Evolutionary conservation across 2,113 vertebrate species (phyloP).

Genomic region (Poicephalus meyeri): DNA sequence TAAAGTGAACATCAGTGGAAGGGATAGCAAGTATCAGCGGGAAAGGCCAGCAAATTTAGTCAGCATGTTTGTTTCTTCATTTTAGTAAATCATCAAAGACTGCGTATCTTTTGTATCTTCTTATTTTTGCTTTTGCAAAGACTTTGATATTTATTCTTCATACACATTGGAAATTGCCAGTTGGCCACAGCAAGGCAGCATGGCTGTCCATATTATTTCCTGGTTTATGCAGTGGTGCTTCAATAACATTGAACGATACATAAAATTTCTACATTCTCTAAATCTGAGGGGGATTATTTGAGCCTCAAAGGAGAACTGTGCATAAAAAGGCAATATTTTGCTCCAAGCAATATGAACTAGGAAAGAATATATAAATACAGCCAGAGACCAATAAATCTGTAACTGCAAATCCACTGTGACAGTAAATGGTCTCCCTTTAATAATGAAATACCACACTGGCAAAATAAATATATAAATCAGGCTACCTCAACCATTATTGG

Average conservation of each 20-base stretch:
- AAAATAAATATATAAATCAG: constrained; percentile 26
- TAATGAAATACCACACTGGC: constrained; percentile 47
- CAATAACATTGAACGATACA: not conserved
- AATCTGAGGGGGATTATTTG: constrained; percentile 25
- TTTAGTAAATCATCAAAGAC: not conserved
- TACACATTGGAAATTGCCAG: not conserved
- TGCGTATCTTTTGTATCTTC: not conserved
- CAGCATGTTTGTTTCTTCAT: not conserved
- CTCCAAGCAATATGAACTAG: constrained; percentile 32
- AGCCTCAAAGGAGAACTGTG: not conserved
- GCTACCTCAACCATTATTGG: not conserved
- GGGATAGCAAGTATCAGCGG: not conserved
- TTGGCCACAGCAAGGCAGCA: not conserved
- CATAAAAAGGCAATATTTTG: constrained; percentile 20
- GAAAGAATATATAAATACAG: constrained; percentile 45
- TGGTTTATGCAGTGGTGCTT: not conserved
- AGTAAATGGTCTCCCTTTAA: constrained; percentile 51
- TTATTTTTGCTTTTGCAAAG: not conserved
- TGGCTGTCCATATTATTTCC: not conserved
- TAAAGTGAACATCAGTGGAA: not conserved
- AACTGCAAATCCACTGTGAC: constrained; percentile 33
- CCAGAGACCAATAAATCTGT: constrained; percentile 42
- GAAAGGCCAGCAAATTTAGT: not conserved
- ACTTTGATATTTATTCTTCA: not conserved
- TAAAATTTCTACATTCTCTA: constrained; percentile 29